phyloP scores from a whole-genome alignment of 2,888 invertebrate species.

The Limulus polyphemus region DNA sequence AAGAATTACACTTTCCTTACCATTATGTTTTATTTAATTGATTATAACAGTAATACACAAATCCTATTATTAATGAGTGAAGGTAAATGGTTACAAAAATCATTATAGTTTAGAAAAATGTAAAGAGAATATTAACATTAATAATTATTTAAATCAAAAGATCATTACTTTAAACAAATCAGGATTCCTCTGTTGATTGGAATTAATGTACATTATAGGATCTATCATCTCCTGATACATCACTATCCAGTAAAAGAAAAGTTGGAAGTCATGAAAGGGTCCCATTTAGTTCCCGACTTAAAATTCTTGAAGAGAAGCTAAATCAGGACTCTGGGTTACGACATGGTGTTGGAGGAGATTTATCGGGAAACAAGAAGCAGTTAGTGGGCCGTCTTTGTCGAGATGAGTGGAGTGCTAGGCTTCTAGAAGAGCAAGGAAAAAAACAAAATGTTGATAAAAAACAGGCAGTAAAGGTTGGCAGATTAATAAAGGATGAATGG shows the following conservation, averaged over 20 bases:
- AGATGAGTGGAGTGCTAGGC: conserved; percentile 79
- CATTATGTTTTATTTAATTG: too few species aligned
- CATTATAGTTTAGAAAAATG: too few species aligned
- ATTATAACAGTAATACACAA: too few species aligned
- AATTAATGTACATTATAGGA: too few species aligned
- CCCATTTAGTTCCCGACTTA: conserved; percentile 38
- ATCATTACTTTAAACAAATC: too few species aligned
- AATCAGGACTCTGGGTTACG: conserved; percentile 37
- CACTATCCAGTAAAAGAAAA: conserved; percentile 7
- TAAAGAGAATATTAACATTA: too few species aligned
- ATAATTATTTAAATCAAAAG: too few species aligned
- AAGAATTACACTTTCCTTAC: too few species aligned
- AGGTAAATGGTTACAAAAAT: too few species aligned
- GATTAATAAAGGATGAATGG: conserved; percentile 25
- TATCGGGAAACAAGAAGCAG: conserved; percentile 49
- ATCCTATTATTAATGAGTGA: too few species aligned
- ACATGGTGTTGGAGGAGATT: conserved; percentile 53
- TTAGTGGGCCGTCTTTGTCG: conserved; percentile 69
- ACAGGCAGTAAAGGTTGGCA: conserved; percentile 22
- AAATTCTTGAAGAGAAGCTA: conserved; percentile 65
- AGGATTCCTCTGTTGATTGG: too few species aligned
- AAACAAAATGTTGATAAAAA: conserved; percentile 12
- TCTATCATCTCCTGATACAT: too few species aligned
- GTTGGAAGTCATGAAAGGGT: conserved; percentile 15
- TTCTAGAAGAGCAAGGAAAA: conserved; percentile 71